Percentiles rank a stretch among this genome's conserved stretches.
These are phyloP conservation scores for Carassius gibelio DNA, from an alignment of 2,113 vertebrate species.

Conservation along the genomic window DNA sequence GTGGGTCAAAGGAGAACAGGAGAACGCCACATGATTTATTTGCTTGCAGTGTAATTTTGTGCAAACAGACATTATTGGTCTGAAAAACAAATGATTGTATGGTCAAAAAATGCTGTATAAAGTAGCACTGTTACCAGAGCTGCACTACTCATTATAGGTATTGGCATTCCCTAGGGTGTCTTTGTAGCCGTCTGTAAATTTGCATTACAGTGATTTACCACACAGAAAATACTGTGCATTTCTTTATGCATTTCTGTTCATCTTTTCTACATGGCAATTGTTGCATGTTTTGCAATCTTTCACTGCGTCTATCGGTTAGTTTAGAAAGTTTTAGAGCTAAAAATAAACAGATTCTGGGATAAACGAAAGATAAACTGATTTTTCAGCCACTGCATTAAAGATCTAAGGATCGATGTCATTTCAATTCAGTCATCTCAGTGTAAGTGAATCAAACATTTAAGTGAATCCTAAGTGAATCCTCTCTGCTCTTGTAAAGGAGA, in stretches of 20 bases:
- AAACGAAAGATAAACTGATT: not conserved
- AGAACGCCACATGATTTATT: conserved; percentile 41
- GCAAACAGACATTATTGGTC: conserved; percentile 43
- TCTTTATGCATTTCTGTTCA: conserved; percentile 14
- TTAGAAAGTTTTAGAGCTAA: not conserved
- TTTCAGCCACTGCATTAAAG: conserved; percentile 12
- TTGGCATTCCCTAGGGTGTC: not conserved
- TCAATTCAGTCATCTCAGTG: not conserved
- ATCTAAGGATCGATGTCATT: not conserved
- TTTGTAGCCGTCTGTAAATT: conserved; percentile 15
- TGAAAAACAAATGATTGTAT: conserved; percentile 36
- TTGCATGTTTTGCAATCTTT: not conserved
- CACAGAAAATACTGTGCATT: conserved; percentile 13
- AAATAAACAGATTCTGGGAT: not conserved
- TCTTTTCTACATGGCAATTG: not conserved
- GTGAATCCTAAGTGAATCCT: not conserved
- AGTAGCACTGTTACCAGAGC: not conserved
- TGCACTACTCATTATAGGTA: conserved; percentile 29
- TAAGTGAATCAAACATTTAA: conserved; percentile 14
- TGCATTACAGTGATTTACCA: conserved; percentile 19
- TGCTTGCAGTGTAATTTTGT: conserved; percentile 22
- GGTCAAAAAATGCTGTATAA: conserved; percentile 31
- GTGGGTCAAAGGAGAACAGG: conserved; percentile 8
- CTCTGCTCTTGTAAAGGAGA: not conserved
- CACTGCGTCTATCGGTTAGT: not conserved